Evolutionary conservation across 1,140 invertebrate genomes (phyloP), one percentile per base, ranked within the genome.

Genomic region (Lepidurus arcticus): DNA sequence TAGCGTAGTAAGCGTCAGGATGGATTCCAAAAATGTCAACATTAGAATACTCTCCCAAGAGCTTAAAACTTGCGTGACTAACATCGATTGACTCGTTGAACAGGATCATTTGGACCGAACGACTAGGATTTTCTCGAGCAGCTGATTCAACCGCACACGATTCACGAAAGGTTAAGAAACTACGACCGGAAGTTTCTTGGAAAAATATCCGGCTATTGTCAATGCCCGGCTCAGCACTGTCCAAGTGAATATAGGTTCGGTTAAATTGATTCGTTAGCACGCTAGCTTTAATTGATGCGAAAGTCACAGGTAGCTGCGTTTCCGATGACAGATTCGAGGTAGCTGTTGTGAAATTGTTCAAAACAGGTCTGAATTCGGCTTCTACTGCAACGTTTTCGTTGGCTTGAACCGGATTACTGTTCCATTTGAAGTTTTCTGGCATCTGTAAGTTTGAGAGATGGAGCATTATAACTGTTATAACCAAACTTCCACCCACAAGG

Each of bases 11-110:
- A 1, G 85, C 86, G 65, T 86, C 85, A 24, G 89, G 84, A 82
- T 89, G 85, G 1, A 91, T 80, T 79, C 87, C 84, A 8, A 86
- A 80, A 1, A 92, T 82, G 77, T 87, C 84, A 0, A 92, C 81
- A 82, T 93, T 92, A 0, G 84, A 79, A 24, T 78, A 78, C 10
- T 75, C 42, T 1, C 65, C 43, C 1, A 78, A 34, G 9, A 78
- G 26, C 26, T 45, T 53, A 1, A 76, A 16, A 26, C 76, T 53
- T 34, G 13, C 53, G 43, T 42, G n/a, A 34, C 8, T 24, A 24
- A 3, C 24, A 53, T 76, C 44, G 3, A 76, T 8, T 7, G 76
- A 26, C 10, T 78, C 65, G 9, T 9, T 75, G 34, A 73, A 73
- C 73, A 78, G 42, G 3, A 78, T 43, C 13, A 78, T 42, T 47